Conservation (phyloP, 2,113 vertebrate species). For the Thinocorus orbignyianus region DNA sequence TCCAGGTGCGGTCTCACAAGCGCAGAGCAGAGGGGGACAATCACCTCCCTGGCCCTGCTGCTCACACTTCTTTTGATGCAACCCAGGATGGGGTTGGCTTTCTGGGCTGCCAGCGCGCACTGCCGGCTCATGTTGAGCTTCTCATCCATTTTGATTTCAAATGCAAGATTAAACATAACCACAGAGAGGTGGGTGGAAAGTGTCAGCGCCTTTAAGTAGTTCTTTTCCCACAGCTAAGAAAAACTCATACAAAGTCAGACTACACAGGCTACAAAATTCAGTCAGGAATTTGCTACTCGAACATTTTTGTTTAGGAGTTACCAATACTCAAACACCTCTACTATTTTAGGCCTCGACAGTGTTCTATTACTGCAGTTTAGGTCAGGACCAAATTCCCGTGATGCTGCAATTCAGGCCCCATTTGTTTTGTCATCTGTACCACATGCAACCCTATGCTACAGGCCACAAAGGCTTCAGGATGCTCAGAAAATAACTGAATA, state of each 20-base stretch:
- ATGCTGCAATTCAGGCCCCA: neutral
- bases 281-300: neutral
- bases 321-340: neutral
- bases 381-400: neutral
- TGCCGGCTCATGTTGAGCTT: too few species aligned
- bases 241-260: neutral
- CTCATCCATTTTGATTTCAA: conserved; percentile 22
- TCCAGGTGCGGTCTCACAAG: too few species aligned
- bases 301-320: neutral
- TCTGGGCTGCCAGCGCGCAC: too few species aligned
- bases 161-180: neutral
- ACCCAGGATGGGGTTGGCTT: too few species aligned
- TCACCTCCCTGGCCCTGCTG: too few species aligned
- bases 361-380: neutral
- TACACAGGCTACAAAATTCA: neutral
- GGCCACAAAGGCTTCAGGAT: neutral
- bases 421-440: neutral
- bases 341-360: neutral
- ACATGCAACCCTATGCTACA: neutral
- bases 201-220: neutral
- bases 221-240: neutral
- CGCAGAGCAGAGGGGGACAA: too few species aligned
- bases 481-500: neutral
- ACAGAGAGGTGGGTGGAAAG: conserved; percentile 5
- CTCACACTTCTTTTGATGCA: too few species aligned